phyloP scores from a whole-genome alignment of 2,888 invertebrate species.

The Drosophila pullipes region DNA sequence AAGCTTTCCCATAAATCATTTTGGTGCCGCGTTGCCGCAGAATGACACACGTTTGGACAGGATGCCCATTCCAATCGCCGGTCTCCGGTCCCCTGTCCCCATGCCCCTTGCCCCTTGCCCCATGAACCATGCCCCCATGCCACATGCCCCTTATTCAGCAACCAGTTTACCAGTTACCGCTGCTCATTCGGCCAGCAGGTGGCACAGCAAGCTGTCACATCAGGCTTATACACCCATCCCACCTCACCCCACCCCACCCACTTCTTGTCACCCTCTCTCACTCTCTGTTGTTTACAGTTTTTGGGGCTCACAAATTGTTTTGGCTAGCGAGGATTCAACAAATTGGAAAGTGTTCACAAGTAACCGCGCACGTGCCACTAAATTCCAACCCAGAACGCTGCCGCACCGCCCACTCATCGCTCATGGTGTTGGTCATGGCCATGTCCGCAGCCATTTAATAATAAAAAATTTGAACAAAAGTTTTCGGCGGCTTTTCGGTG shows the following conservation, averaged over 20 bases:
- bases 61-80: constrained; percentile 6
- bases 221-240: not conserved
- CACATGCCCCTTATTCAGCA: constrained; percentile 3
- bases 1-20: constrained; percentile 73
- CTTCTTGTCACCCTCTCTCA: not conserved
- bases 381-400: constrained; percentile 11
- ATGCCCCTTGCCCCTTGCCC: not conserved
- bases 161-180: constrained; percentile 16
- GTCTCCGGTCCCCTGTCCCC: no score
- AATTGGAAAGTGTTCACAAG: constrained; percentile 80
- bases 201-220: constrained; percentile 13
- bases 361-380: constrained; percentile 68
- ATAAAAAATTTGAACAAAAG: constrained; percentile 73
- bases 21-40: constrained; percentile 75
- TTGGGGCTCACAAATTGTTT: constrained; percentile 77
- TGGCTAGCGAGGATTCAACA: constrained; percentile 71
- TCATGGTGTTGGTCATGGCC: constrained; percentile 29
- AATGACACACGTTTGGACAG: constrained; percentile 72
- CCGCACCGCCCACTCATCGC: constrained; percentile 34
- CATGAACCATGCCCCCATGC: not conserved
- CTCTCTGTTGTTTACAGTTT: constrained; percentile 55
- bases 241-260: not conserved
- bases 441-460: constrained; percentile 74
- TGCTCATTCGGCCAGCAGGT: constrained; percentile 52
- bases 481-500: constrained; percentile 59